Conservation (phyloP, 30 jellyfish, hydroid and myxozoan genomes). For the Morbakka virulenta region DNA sequence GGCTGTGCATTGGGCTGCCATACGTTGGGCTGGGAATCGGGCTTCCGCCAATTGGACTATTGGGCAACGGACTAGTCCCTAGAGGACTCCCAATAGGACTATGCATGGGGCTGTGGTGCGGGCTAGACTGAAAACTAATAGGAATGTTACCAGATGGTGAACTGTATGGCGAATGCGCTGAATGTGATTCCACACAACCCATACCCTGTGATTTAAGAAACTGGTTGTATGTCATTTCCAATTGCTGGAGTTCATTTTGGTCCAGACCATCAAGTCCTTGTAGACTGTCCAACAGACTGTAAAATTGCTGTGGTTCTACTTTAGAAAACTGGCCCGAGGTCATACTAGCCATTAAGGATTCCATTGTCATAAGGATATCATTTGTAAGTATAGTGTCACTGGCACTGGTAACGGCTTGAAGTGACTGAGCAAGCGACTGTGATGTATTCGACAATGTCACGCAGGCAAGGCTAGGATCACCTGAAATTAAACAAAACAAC, state of each 20-base stretch:
- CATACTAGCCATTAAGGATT: constrained; percentile 82
- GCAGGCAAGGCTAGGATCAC: neutral
- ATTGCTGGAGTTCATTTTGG: constrained; percentile 76
- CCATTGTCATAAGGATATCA: constrained; percentile 84
- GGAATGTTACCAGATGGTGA: constrained; percentile 17
- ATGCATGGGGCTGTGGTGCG: constrained; percentile 65
- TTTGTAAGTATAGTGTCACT: constrained; percentile 17
- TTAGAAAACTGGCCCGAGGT: constrained; percentile 73
- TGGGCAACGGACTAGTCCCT: neutral
- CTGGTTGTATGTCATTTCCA: constrained; percentile 78
- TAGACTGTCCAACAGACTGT: constrained; percentile 76
- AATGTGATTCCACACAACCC: constrained; percentile 31
- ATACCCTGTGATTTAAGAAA: constrained; percentile 56
- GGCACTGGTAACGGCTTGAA: constrained; percentile 7
- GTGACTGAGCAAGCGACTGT: constrained; percentile 1
- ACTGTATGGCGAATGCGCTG: constrained; percentile 42
- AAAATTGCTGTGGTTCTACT: constrained; percentile 80
- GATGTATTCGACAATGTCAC: neutral
- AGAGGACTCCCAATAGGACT: constrained; percentile 27
- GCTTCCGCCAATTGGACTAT: neutral
- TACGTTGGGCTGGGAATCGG: too few relatives aligned
- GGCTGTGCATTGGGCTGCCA: neutral
- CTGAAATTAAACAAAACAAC: too few relatives aligned
- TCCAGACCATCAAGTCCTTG: constrained; percentile 87
- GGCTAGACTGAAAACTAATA: constrained; percentile 43